Percentiles rank a stretch among this genome's conserved stretches.
These are phyloP conservation scores for Yponomeuta malinellus DNA, from an alignment of 2,888 invertebrate species.

Conservation along the genomic window DNA sequence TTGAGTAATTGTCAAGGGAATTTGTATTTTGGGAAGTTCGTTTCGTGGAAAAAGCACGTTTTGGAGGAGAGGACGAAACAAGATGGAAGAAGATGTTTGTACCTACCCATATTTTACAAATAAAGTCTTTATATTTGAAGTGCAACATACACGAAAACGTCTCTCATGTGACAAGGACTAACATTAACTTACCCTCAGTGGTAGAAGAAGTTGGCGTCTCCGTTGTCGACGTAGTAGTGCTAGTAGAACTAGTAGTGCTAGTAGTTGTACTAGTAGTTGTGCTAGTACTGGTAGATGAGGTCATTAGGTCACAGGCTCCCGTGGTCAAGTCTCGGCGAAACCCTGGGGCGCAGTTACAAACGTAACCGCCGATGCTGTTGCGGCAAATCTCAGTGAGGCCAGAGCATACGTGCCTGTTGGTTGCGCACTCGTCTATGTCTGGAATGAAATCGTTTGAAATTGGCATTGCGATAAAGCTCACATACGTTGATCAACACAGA, in stretches of 20 bases:
- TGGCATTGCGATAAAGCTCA: not conserved
- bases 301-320: constrained; percentile 41
- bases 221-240: not conserved
- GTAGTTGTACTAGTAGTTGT: constrained; percentile 30
- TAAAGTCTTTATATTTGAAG: too few relatives aligned
- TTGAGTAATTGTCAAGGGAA: too few relatives aligned
- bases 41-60: too few relatives aligned
- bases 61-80: too few relatives aligned
- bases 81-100: too few relatives aligned
- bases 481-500: too few relatives aligned
- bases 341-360: constrained; percentile 87
- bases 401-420: constrained; percentile 75
- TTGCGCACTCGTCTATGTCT: constrained; percentile 88
- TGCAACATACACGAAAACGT: too few relatives aligned
- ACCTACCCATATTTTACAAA: too few relatives aligned
- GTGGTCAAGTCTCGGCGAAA: constrained; percentile 80
- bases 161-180: too few relatives aligned
- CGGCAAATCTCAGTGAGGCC: constrained; percentile 79
- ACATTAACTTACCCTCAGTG: constrained; percentile 18
- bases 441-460: constrained; percentile 22
- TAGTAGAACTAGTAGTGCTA: constrained; percentile 14
- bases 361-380: constrained; percentile 91
- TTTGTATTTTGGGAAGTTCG: too few relatives aligned
- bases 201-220: constrained; percentile 25
- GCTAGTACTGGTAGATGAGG: constrained; percentile 36